phyloP scores from a whole-genome alignment of 2,888 invertebrate genomes.

The Villa cingulata region DNA sequence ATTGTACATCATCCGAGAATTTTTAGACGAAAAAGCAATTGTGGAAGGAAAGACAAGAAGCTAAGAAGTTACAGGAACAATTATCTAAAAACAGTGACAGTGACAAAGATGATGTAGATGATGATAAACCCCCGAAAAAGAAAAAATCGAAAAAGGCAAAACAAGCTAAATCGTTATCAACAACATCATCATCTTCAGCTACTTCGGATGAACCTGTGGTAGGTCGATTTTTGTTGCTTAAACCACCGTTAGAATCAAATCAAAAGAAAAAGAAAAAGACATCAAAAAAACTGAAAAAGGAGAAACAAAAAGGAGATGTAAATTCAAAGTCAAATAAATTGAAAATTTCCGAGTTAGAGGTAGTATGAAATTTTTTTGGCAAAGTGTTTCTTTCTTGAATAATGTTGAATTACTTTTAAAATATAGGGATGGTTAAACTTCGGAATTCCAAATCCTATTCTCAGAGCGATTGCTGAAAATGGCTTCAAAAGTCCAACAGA shows the following conservation, averaged over 20 bases:
- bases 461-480: conserved; percentile 59
- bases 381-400: too few relatives aligned
- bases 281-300: conserved; percentile 15
- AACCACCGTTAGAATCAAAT: conserved; percentile 17
- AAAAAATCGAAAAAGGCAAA: conserved; percentile 15
- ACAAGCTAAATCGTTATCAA: too few relatives aligned
- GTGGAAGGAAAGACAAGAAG: conserved; percentile 15
- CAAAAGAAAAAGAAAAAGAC: conserved; percentile 14
- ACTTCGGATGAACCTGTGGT: conserved; percentile 4
- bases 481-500: conserved; percentile 73
- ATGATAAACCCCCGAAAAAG: conserved; percentile 8
- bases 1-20: background rate
- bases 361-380: too few relatives aligned
- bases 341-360: conserved; percentile 15
- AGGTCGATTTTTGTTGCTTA: conserved; percentile 23
- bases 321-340: background rate
- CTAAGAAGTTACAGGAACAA: conserved; percentile 13
- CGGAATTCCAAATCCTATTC: conserved; percentile 49
- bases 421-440: conserved; percentile 49
- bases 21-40: conserved; percentile 19
- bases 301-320: conserved; percentile 11
- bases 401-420: too few relatives aligned
- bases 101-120: conserved; percentile 8
- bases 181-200: too few relatives aligned
- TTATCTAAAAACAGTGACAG: conserved; percentile 13